These are phyloP conservation scores for Hoplodrina blanda DNA, from an alignment of 2,888 invertebrate species.

Conservation along the genomic window DNA sequence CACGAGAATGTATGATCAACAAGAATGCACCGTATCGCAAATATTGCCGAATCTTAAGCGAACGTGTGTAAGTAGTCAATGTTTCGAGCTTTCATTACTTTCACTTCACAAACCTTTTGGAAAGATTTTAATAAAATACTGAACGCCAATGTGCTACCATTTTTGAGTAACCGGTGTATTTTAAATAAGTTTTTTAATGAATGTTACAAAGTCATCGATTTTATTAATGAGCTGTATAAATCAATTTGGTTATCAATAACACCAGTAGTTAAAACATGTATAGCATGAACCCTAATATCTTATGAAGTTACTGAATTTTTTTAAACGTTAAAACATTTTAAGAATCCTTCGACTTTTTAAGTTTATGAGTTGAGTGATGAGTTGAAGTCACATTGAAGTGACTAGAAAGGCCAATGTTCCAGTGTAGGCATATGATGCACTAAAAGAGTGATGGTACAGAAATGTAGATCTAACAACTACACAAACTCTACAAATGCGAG, in stretches of 20 bases:
- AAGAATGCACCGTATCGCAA: conserved; percentile 30
- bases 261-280: background rate
- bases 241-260: background rate
- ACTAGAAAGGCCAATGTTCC: too few relatives aligned
- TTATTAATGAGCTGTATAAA: too few relatives aligned
- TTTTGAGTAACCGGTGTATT: background rate
- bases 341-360: too few relatives aligned
- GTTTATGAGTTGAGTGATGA: too few relatives aligned
- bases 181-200: too few relatives aligned
- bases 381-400: too few relatives aligned
- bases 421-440: too few relatives aligned
- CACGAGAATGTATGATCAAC: conserved; percentile 26
- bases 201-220: background rate
- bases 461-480: background rate
- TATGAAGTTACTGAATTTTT: too few relatives aligned
- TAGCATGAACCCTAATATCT: too few relatives aligned
- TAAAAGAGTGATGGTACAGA: background rate
- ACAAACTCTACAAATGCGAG: background rate
- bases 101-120: conserved; percentile 41
- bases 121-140: conserved; percentile 28
- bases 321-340: too few relatives aligned
- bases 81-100: conserved; percentile 42
- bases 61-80: conserved; percentile 5
- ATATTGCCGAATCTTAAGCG: conserved; percentile 11
- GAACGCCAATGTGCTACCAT: background rate